These are phyloP conservation scores for Charanyca ferruginea DNA, from an alignment of 2,888 invertebrate species.

Conservation along the genomic window DNA sequence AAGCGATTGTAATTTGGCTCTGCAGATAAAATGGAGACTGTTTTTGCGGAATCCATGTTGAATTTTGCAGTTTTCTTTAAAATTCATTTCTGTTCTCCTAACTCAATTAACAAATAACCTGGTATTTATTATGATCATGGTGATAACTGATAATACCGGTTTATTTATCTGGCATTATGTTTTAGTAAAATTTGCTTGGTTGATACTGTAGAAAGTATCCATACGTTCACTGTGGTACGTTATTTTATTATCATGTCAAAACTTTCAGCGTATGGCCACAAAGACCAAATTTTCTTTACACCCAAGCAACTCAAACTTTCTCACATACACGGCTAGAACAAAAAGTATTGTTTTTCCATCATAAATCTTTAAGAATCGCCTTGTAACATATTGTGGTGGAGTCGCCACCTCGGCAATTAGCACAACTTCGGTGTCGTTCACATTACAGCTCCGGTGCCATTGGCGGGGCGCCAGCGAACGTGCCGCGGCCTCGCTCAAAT, in stretches of 20 bases:
- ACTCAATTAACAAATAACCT: too few species aligned
- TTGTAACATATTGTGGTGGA: slow-evolving; percentile 59
- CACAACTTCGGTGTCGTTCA: slow-evolving; percentile 62
- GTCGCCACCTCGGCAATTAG: slow-evolving; percentile 68
- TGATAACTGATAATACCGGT: too few species aligned
- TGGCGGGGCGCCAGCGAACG: slow-evolving; percentile 59
- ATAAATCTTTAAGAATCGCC: slow-evolving; percentile 39
- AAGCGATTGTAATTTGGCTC: background rate
- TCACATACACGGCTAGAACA: background rate
- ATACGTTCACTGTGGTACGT: background rate
- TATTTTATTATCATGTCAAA: background rate
- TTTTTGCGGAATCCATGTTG: background rate
- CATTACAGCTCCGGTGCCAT: slow-evolving; percentile 43
- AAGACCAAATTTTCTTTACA: background rate
- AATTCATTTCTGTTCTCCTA: too few species aligned
- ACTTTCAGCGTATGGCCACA: background rate
- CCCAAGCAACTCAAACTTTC: background rate
- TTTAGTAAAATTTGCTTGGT: background rate
- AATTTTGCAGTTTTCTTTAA: too few species aligned
- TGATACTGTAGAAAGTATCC: background rate
- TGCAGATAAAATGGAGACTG: background rate
- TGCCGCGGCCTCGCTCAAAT: slow-evolving; percentile 34
- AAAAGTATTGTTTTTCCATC: slow-evolving; percentile 25
- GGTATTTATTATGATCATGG: too few species aligned
- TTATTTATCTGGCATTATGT: background rate